Evolutionary conservation across 2,888 invertebrate species (phyloP).

Genomic region (Drosophila recens): DNA sequence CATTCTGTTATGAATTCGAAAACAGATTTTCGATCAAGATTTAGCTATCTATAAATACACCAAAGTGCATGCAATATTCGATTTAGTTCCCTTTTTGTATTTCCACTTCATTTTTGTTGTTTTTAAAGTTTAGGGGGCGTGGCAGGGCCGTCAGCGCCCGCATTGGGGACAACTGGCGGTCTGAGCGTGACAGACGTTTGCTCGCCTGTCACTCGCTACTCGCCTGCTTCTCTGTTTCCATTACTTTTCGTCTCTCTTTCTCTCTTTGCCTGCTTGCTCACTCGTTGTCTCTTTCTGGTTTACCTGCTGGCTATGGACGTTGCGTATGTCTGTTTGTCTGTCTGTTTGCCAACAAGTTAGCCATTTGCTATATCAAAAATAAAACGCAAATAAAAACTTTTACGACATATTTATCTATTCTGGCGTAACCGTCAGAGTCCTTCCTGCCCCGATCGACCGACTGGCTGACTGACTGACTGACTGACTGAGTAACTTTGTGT

Average conservation of each 20-base stretch:
- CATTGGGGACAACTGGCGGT: constrained; percentile 53
- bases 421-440: constrained; percentile 53
- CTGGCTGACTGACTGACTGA: constrained; percentile 18
- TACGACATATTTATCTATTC: constrained; percentile 81
- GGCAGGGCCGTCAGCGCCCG: constrained; percentile 35
- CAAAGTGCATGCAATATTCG: constrained; percentile 28
- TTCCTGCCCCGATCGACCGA: constrained; percentile 40
- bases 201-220: constrained; percentile 52
- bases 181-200: constrained; percentile 71
- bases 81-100: neutral
- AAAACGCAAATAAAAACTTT: constrained; percentile 82
- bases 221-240: constrained; percentile 41
- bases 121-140: constrained; percentile 36
- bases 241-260: neutral
- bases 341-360: constrained; percentile 77
- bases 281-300: constrained; percentile 10
- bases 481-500: constrained; percentile 35
- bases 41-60: neutral
- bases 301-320: constrained; percentile 45
- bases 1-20: neutral
- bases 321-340: constrained; percentile 8
- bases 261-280: neutral
- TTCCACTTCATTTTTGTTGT: constrained; percentile 20
- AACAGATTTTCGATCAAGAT: too few species aligned
- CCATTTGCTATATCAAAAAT: constrained; percentile 80